Base-by-base conservation (phyloP, 1,140 invertebrate species). In the Drosophila albomicans region DNA sequence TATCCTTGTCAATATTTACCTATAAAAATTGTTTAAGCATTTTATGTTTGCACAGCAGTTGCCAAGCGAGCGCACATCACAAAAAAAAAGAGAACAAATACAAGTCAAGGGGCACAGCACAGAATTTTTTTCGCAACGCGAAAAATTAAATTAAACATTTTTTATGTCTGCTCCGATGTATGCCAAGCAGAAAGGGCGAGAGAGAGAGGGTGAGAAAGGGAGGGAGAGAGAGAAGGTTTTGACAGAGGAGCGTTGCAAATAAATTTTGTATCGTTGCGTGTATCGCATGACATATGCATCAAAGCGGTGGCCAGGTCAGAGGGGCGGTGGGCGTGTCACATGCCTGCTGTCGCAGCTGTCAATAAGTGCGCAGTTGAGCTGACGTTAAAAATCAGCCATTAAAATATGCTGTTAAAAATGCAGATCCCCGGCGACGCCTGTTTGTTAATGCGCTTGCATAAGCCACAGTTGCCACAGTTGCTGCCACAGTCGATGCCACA, bases 121-220 rank as follows among this genome's bases (percentile, higher is more conserved):
- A 25, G 20, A 0, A 25, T 25, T 71, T 82, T 78, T 74, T 78
- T 86, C 71, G 65, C 67, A 56, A 51, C 11, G 58, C 48, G 67
- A 87, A 88, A 88, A 88, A 88, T 88, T 78, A 88, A 88, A 88
- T 88, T 88, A 81, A 88, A 89, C 74, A 88, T 84, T 88, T 86
- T 88, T 88, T 88, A 89, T 84, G 78, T 75, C 75, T 56, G 15
- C 67, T 1, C 7, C 3, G 41, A 25, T 25, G 20, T 20, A 51
- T 38, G 6, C 13, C 1, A 11, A 13, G 3, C 3, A n/a, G 7
- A 10, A 8, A 13, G 41, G 10, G 32, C 20, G 2, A 4, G 41
- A 63, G 75, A 45, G 62, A 28, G 73, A 54, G 46, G 7, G 1
- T 7, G 30, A 0, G 30, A 7, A 1, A 7, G 30, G 0, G 30